Conservation (phyloP, 2,888 invertebrate species). For the Drosophila differens region DNA sequence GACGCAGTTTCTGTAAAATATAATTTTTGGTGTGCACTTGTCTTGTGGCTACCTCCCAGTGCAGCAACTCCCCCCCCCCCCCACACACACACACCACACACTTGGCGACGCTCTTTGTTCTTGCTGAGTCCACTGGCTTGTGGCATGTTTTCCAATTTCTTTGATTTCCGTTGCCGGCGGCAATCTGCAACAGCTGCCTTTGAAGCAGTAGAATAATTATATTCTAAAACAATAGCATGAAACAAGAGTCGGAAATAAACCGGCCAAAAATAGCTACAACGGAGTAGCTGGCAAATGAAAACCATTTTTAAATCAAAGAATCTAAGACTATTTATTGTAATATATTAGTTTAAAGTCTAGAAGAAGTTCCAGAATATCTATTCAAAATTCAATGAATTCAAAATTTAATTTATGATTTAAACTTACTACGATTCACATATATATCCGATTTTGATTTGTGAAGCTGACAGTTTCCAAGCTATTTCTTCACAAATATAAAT, state of each 20-base stretch:
- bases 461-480: not conserved
- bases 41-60: conserved; percentile 7
- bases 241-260: conserved; percentile 11
- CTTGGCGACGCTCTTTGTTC: conserved; percentile 27
- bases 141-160: conserved; percentile 68
- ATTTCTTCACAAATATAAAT: not conserved
- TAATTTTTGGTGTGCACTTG: conserved; percentile 27
- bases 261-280: not conserved
- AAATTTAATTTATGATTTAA: not conserved
- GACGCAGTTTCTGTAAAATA: conserved; percentile 39
- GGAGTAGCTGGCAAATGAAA: not conserved
- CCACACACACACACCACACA: not conserved
- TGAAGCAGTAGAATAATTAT: conserved; percentile 22
- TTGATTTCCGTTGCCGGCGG: conserved; percentile 54
- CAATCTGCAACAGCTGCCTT: conserved; percentile 12
- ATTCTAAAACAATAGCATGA: conserved; percentile 17
- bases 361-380: too few relatives aligned
- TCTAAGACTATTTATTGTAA: too few relatives aligned
- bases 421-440: not conserved
- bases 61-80: not conserved
- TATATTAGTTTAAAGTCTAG: too few relatives aligned
- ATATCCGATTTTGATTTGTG: not conserved
- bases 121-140: conserved; percentile 24
- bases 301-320: not conserved
- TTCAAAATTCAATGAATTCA: too few relatives aligned